Conservation (phyloP, 2,888 invertebrate genomes). For the Cephus pygmeus region DNA sequence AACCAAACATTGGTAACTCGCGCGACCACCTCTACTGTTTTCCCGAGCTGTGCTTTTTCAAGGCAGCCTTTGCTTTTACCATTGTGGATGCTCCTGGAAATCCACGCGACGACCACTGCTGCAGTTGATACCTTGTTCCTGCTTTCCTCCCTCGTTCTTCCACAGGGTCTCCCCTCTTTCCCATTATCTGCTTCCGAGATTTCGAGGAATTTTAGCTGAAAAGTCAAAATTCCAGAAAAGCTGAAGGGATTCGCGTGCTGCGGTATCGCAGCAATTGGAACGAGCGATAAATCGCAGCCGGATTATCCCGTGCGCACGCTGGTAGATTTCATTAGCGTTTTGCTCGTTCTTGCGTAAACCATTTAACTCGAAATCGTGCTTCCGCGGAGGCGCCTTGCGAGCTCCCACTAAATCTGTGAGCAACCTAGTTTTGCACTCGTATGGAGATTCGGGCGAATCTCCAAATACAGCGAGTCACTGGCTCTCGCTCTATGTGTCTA, state of each 20-base stretch:
- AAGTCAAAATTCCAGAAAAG: no score
- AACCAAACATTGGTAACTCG: conserved; percentile 54
- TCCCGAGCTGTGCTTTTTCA: conserved; percentile 19
- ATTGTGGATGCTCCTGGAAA: no score
- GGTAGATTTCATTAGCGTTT: conserved; percentile 64
- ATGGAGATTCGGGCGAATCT: conserved; percentile 49
- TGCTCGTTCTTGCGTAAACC: conserved; percentile 65
- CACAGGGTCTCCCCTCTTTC: no score
- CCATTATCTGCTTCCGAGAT: no score
- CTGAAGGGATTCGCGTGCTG: no score
- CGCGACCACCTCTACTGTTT: conserved; percentile 38
- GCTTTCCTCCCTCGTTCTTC: no score
- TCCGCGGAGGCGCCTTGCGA: conserved; percentile 54
- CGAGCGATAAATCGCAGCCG: conserved; percentile 63
- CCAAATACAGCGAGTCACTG: no score
- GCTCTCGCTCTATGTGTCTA: no score
- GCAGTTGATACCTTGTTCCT: no score
- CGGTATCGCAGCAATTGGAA: conserved; percentile 25
- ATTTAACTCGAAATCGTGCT: conserved; percentile 65
- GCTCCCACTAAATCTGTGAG: conserved; percentile 59
- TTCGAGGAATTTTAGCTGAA: no score
- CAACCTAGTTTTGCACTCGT: conserved; percentile 52
- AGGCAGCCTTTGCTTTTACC: no score
- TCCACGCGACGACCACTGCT: no score
- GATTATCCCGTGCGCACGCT: conserved; percentile 56